These are phyloP conservation scores for Hybognathus amarus DNA, from an alignment of 2,797 vertebrate species.

Conservation along the genomic window DNA sequence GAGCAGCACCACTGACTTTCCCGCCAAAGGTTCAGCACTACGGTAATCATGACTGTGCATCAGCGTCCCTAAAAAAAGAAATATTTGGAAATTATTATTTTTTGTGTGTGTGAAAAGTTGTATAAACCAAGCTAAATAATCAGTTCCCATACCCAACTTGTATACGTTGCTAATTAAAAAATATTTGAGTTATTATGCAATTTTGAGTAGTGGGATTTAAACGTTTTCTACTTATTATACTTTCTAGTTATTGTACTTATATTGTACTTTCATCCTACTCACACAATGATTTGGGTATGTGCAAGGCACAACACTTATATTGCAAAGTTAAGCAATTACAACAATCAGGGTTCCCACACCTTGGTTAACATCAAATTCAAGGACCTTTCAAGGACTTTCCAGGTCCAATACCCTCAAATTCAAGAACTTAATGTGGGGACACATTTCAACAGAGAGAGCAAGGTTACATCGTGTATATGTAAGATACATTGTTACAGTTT, in stretches of 20 bases:
- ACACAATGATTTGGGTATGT: neutral
- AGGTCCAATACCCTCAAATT: too few relatives aligned
- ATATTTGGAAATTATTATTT: neutral
- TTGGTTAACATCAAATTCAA: too few relatives aligned
- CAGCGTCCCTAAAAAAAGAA: conserved; percentile 62
- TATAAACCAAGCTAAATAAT: neutral
- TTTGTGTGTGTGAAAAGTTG: neutral
- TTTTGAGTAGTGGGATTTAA: neutral
- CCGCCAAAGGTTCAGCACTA: conserved; percentile 67
- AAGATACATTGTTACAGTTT: too few relatives aligned
- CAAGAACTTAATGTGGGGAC: too few relatives aligned
- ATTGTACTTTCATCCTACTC: neutral
- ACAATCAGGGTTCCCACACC: too few relatives aligned
- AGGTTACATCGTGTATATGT: too few relatives aligned
- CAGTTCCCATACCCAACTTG: neutral
- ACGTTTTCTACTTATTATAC: neutral
- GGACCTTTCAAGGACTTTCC: too few relatives aligned
- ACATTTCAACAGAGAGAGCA: too few relatives aligned
- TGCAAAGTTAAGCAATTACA: neutral
- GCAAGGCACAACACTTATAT: neutral
- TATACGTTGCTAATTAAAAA: neutral
- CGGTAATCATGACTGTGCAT: conserved; percentile 76
- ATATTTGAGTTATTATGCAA: neutral
- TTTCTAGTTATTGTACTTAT: too few relatives aligned
- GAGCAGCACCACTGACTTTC: conserved; percentile 69